These are phyloP conservation scores for Smutsia temminckii DNA, from an alignment of 2,797 vertebrate species.

Conservation along the genomic window DNA sequence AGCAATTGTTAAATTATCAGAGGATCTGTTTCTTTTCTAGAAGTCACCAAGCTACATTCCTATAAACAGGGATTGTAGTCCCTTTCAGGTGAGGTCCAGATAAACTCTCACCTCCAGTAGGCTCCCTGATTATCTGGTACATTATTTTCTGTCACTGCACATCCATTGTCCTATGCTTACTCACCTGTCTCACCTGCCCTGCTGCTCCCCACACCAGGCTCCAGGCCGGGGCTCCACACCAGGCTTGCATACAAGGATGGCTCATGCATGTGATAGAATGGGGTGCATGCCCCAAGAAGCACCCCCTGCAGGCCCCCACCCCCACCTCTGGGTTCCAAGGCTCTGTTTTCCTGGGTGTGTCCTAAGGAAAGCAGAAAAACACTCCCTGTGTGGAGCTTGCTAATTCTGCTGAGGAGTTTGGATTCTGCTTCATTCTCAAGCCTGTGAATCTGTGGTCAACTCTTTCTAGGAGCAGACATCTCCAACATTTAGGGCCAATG, in stretches of 20 bases:
- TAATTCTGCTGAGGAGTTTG: neutral
- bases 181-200: neutral
- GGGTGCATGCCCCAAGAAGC: neutral
- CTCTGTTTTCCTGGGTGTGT: neutral
- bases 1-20: neutral
- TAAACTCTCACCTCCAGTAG: neutral
- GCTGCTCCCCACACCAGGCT: neutral
- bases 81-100: neutral
- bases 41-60: neutral
- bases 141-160: rapidly evolving
- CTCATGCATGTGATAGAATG: neutral
- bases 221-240: neutral
- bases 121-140: neutral
- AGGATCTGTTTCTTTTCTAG: neutral
- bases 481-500: neutral
- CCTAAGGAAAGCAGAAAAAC: neutral
- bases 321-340: rapidly evolving
- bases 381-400: too few species aligned
- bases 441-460: neutral
- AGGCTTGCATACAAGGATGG: rapidly evolving
- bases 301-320: too few species aligned
- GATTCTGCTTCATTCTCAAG: neutral
- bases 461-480: neutral
- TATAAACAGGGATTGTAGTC: neutral
- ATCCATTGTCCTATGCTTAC: neutral